Percentiles rank a stretch among this genome's conserved stretches.
Evolutionary conservation across 2,797 vertebrate genomes (phyloP).

Genomic region (Manis javanica): DNA sequence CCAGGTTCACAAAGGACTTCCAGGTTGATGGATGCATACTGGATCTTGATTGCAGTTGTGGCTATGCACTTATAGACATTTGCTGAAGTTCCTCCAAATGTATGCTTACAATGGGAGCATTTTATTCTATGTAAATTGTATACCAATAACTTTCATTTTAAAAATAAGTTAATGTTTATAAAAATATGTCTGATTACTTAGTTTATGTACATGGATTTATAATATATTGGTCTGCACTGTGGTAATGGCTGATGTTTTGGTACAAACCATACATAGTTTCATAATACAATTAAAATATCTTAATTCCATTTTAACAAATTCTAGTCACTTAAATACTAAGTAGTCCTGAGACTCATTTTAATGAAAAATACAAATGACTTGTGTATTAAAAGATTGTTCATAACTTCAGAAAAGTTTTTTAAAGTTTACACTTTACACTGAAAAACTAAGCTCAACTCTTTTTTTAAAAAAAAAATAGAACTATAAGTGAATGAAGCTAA

Average conservation of each 20-base stretch:
- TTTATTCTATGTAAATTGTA: rapidly evolving
- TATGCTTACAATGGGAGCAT: rapidly evolving
- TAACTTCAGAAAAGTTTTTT: not conserved
- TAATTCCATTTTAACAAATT: constrained; percentile 24
- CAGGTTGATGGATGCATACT: too few species aligned
- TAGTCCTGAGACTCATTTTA: not conserved
- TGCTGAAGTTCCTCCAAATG: not conserved
- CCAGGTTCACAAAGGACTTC: not conserved
- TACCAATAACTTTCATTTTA: not conserved
- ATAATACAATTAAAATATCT: not conserved
- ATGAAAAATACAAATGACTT: not conserved
- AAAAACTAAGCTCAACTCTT: not conserved
- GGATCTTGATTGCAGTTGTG: not conserved
- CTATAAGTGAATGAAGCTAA: constrained; percentile 24
- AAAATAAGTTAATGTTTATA: not conserved
- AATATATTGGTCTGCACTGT: not conserved
- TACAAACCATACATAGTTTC: not conserved
- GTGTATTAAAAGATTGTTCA: not conserved
- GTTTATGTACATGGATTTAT: not conserved
- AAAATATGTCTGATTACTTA: too few species aligned
- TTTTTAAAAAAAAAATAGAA: not conserved
- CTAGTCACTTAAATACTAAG: not conserved
- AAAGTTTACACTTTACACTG: not conserved
- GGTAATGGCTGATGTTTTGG: not conserved
- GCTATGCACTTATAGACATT: not conserved